These are phyloP conservation scores for Umimayanthus kanabou DNA, from an alignment of 92 coral and sea anemone genomes.

Conservation along the genomic window DNA sequence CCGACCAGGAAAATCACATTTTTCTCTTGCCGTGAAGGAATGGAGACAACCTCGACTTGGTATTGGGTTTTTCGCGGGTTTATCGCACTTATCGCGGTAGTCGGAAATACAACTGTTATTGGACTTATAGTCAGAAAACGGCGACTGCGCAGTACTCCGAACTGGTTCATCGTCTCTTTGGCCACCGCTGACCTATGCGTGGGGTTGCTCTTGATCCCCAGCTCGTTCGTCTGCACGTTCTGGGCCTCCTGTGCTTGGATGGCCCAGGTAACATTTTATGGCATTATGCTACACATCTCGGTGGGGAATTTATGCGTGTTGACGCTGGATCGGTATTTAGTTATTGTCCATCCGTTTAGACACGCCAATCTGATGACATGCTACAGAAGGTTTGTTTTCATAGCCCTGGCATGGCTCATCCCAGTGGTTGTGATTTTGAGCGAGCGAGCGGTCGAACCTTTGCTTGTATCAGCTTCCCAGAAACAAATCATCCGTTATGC, in stretches of 20 bases:
- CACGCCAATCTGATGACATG: constrained; percentile 57
- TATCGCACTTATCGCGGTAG: constrained; percentile 56
- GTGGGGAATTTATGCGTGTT: constrained; percentile 64
- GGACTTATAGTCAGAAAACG: constrained; percentile 43
- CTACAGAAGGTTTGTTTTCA: constrained; percentile 29
- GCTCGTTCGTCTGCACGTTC: constrained; percentile 57
- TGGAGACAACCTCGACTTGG: constrained; percentile 42
- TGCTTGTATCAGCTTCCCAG: background rate
- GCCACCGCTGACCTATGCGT: constrained; percentile 75
- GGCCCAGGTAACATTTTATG: constrained; percentile 53
- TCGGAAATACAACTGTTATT: constrained; percentile 72
- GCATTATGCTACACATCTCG: constrained; percentile 64
- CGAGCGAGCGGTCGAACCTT: background rate
- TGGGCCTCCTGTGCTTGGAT: constrained; percentile 47
- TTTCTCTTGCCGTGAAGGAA: background rate
- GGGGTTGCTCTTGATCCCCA: constrained; percentile 70
- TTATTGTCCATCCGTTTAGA: constrained; percentile 65
- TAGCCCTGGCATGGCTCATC: constrained; percentile 56
- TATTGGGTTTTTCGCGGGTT: constrained; percentile 66
- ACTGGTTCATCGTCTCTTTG: constrained; percentile 74
- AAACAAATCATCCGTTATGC: background rate
- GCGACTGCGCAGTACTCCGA: constrained; percentile 63
- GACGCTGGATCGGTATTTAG: constrained; percentile 65
- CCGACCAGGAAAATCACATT: background rate
- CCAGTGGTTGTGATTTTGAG: constrained; percentile 42